phyloP scores from a whole-genome alignment of 2,888 invertebrate species.

The Tiliacea aurago region DNA sequence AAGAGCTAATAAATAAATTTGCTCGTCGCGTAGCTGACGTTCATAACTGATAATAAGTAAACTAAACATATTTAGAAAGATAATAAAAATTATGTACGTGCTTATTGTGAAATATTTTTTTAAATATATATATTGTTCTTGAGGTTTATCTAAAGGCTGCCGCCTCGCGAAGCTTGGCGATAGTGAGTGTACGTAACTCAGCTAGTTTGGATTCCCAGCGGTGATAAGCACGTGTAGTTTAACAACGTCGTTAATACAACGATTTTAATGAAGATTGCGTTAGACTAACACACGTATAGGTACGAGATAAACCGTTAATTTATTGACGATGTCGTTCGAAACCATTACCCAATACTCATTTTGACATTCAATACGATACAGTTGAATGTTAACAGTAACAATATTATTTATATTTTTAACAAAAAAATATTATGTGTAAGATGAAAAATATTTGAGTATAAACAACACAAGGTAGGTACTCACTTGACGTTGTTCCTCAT shows the following conservation, averaged over 20 bases:
- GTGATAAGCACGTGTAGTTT: slow-evolving; percentile 47
- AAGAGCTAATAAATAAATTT: slow-evolving; percentile 20
- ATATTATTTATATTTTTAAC: background rate
- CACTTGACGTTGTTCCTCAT: slow-evolving; percentile 87
- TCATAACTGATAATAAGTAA: slow-evolving; percentile 34
- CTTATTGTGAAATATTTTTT: slow-evolving; percentile 20
- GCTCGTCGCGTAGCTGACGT: slow-evolving; percentile 2
- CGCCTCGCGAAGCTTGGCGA: slow-evolving; percentile 7
- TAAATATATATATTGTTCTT: slow-evolving; percentile 15
- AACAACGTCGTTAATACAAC: slow-evolving; percentile 55
- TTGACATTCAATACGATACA: slow-evolving; percentile 9
- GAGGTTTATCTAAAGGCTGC: slow-evolving; percentile 25
- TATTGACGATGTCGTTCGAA: slow-evolving; percentile 38
- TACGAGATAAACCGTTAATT: slow-evolving; percentile 50
- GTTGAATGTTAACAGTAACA: background rate
- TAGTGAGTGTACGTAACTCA: slow-evolving; percentile 19
- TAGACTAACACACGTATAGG: slow-evolving; percentile 30
- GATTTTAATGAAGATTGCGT: slow-evolving; percentile 56
- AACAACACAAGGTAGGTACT: slow-evolving; percentile 71
- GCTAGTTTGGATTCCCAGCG: slow-evolving; percentile 28
- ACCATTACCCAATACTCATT: slow-evolving; percentile 49
- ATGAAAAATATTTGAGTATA: background rate
- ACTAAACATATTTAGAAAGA: slow-evolving; percentile 42
- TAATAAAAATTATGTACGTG: slow-evolving; percentile 34
- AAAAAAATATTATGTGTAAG: background rate